Evolutionary conservation across 1,140 invertebrate genomes (phyloP).

Genomic region (Mya arenaria): DNA sequence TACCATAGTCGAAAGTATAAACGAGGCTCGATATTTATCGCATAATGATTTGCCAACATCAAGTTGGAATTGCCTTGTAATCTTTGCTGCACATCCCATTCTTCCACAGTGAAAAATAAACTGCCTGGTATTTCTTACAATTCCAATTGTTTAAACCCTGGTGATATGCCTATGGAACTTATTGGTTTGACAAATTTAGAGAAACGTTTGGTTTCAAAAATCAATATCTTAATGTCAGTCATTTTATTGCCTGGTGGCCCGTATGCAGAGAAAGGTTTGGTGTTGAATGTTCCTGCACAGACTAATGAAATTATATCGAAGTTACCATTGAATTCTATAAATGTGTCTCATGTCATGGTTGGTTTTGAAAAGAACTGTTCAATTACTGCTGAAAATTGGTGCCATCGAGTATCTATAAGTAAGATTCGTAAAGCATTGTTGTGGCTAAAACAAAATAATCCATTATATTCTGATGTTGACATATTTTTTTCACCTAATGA

Average conservation of each 20-base stretch:
- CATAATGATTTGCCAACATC: too few relatives aligned
- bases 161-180: slow-evolving; percentile 12
- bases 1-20: too few relatives aligned
- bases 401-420: neutral
- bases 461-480: slow-evolving; percentile 19
- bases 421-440: neutral
- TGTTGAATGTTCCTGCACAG: neutral
- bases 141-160: neutral
- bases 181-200: slow-evolving; percentile 13
- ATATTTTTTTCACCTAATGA: neutral
- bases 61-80: too few relatives aligned
- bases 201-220: slow-evolving; percentile 27
- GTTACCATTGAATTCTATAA: neutral
- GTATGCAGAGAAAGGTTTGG: slow-evolving; percentile 6
- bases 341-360: neutral
- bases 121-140: too few relatives aligned
- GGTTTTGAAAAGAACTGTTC: too few relatives aligned
- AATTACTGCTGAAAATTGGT: neutral
- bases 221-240: neutral
- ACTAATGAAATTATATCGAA: neutral
- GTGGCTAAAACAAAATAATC: slow-evolving; percentile 50
- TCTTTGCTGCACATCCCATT: too few relatives aligned
- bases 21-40: too few relatives aligned
- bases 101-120: too few relatives aligned
- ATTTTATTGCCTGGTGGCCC: neutral